phyloP scores from a whole-genome alignment of 2,888 invertebrate species.

The Eilema sororculum region DNA sequence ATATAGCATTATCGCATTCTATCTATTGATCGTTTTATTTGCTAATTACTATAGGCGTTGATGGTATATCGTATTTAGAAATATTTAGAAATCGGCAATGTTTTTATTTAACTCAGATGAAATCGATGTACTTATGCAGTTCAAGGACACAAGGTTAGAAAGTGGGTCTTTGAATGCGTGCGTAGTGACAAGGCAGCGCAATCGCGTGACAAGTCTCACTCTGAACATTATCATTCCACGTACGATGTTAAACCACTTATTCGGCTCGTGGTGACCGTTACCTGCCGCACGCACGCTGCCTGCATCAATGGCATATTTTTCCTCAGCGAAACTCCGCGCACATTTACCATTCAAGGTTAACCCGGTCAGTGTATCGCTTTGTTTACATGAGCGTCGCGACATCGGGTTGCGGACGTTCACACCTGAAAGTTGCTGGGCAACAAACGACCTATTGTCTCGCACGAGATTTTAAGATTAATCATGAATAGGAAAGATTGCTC shows the following conservation, averaged over 20 bases:
- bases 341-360: slow-evolving; percentile 86
- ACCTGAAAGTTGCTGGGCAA: slow-evolving; percentile 51
- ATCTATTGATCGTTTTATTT: slow-evolving; percentile 28
- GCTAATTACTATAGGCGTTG: slow-evolving; percentile 16
- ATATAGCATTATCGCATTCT: slow-evolving; percentile 43
- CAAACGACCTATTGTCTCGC: slow-evolving; percentile 49
- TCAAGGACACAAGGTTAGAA: slow-evolving; percentile 79
- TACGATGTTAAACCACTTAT: slow-evolving; percentile 85
- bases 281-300: slow-evolving; percentile 81
- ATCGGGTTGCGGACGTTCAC: slow-evolving; percentile 58
- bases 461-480: slow-evolving; percentile 45
- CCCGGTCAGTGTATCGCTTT: slow-evolving; percentile 84
- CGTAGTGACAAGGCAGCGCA: slow-evolving; percentile 68
- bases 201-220: slow-evolving; percentile 79
- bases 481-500: slow-evolving; percentile 7
- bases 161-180: slow-evolving; percentile 76
- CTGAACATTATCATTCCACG: slow-evolving; percentile 83
- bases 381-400: slow-evolving; percentile 75
- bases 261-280: slow-evolving; percentile 84
- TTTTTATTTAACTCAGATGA: slow-evolving; percentile 23
- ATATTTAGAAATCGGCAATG: neutral
- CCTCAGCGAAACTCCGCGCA: slow-evolving; percentile 81
- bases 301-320: slow-evolving; percentile 87
- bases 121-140: slow-evolving; percentile 40
- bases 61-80: neutral